Percentiles rank a stretch among this genome's conserved stretches.
Conservation (phyloP, 2,113 vertebrate species). For the Guaruba guarouba region DNA sequence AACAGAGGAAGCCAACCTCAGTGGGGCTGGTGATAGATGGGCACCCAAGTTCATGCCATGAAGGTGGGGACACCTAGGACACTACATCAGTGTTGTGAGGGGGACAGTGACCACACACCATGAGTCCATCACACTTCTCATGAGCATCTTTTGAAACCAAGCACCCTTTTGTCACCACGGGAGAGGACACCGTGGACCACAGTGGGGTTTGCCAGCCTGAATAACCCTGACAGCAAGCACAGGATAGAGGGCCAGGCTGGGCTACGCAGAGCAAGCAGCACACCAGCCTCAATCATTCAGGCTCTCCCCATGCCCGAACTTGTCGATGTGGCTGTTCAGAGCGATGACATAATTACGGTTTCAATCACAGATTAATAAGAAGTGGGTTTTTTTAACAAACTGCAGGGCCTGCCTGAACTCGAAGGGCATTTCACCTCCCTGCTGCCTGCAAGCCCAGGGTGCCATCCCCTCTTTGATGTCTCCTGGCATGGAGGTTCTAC, state of each 20-base stretch:
- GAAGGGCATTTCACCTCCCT: conserved; percentile 62
- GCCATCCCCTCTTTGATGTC: conserved; percentile 63
- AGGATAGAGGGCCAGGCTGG: no score
- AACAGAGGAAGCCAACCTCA: accelerated
- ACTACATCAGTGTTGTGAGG: accelerated
- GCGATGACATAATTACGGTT: conserved; percentile 72
- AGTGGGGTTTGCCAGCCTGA: accelerated
- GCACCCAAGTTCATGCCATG: accelerated
- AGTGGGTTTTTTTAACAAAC: conserved; percentile 52
- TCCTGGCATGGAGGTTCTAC: not conserved
- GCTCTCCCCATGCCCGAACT: conserved; percentile 22
- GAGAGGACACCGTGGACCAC: accelerated
- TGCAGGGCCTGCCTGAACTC: conserved; percentile 64
- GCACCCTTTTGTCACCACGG: accelerated
- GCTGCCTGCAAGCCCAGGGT: conserved; percentile 50
- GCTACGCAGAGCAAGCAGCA: accelerated
- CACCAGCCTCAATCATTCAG: not conserved
- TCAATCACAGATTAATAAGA: conserved; percentile 75
- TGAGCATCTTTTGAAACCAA: accelerated
- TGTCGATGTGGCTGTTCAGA: conserved; percentile 29
- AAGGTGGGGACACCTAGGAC: accelerated
- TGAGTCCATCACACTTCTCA: accelerated
- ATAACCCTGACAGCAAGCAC: accelerated
- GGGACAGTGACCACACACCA: accelerated
- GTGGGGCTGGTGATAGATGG: accelerated